Evolutionary conservation across 2,797 vertebrate species (phyloP), one percentile per base, ranked within the genome.

Genomic region (Heterohyrax brucei): DNA sequence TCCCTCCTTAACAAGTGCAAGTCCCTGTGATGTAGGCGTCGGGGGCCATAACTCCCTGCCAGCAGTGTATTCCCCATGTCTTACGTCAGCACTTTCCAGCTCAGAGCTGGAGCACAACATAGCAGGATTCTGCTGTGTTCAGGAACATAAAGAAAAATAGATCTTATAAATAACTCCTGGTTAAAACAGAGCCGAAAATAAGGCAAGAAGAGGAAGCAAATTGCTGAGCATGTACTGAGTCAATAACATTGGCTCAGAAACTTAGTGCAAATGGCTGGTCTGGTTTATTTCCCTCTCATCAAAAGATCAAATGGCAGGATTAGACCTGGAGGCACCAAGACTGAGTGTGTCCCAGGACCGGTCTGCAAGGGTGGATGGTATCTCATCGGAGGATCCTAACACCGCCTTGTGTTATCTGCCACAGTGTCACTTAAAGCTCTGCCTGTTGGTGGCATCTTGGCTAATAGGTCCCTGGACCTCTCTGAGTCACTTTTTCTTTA

Each of bases 121-220:
- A 94, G 89, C 89, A 62, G 87, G 91, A 85, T 72, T 87, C 88
- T 77, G 76, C 94, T 61, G 93, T 28, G 56, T 70, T 88, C 70
- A 30, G 78, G 59, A 89, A 93, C 93, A 68, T 18, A 56, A 59
- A 96, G 91, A 94, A 66, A 95, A 94, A 92, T 5, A 24, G 44
- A 56, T 95, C 93, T 97, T 95, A 96, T 95, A 97, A 95, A 96
- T 97, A 97, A 95, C 97, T 96, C 92, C 92, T 73, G 80, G 91
- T 85, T 94, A 92, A 89, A 96, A 96, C 76, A 53, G 94, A 87
- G 95, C 95, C 94, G 89, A 94, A 94, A 96, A 96, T 82, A 95
- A 91, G 86, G 84, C 95, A 87, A 88, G 95, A 93, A 93, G 78
- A 97, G 95, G 93, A 96, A 97, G 95, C 94, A 85, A 94, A 94